phyloP scores from a whole-genome alignment of 2,888 invertebrate genomes.

The Epsilonema sp. region DNA sequence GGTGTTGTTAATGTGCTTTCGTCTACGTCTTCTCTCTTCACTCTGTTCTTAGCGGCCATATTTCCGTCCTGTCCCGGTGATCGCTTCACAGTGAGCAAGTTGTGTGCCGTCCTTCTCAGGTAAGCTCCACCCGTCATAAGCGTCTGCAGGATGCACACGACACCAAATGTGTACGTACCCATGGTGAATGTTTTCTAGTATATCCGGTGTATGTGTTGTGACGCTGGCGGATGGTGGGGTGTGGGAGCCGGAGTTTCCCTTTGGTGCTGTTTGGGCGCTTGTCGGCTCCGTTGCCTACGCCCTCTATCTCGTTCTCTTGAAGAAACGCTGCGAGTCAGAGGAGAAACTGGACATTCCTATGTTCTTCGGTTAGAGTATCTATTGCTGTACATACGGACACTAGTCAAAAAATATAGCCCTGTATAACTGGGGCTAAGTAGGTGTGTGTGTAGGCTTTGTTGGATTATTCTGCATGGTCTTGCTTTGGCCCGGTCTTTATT shows the following conservation, averaged over 20 bases:
- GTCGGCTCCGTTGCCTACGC: constrained; percentile 75
- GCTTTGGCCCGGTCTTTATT: constrained; percentile 70
- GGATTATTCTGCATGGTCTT: constrained; percentile 70
- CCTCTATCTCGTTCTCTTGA: constrained; percentile 63
- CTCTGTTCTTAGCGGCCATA: constrained; percentile 60
- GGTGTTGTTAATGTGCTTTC: constrained; percentile 71
- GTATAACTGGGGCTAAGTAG: too few relatives aligned
- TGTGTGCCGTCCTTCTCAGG: constrained; percentile 7
- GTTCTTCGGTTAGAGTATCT: constrained; percentile 68
- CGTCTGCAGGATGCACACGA: too few relatives aligned
- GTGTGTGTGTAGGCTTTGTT: constrained; percentile 69
- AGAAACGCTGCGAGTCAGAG: constrained; percentile 61
- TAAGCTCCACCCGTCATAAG: too few relatives aligned
- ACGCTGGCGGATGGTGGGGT: constrained; percentile 3
- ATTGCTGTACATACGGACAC: too few relatives aligned
- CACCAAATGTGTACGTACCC: too few relatives aligned
- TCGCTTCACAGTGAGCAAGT: constrained; percentile 47
- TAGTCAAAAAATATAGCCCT: too few relatives aligned
- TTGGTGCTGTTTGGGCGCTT: constrained; percentile 57
- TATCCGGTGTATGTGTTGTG: constrained; percentile 50
- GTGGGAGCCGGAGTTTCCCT: constrained; percentile 42
- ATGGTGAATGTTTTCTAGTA: constrained; percentile 47
- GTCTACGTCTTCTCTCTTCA: constrained; percentile 69
- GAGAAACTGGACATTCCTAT: constrained; percentile 81
- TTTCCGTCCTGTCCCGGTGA: constrained; percentile 63